A percentile compares a stretch with the other conserved stretches of the same genome.
Conservation (phyloP, 2,113 vertebrate genomes). For the Geococcyx californianus region DNA sequence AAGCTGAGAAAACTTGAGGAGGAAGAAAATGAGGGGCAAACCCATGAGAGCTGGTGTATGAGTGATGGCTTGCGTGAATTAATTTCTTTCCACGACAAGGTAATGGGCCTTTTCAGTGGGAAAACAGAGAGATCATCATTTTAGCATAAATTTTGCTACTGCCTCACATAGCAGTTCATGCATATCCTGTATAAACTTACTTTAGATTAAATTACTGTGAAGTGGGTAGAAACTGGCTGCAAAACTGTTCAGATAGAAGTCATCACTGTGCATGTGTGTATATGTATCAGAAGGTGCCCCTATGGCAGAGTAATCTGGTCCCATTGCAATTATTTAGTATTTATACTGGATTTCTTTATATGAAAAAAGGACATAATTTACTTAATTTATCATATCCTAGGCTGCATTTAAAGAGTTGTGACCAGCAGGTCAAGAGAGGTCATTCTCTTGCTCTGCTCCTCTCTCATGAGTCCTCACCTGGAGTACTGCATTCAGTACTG, state of each 20-base stretch:
- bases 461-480: too few species aligned
- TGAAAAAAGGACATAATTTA: background rate
- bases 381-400: background rate
- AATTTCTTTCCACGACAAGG: background rate
- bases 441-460: too few species aligned
- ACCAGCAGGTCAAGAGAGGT: too few species aligned
- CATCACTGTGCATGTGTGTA: background rate
- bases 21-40: background rate
- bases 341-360: background rate
- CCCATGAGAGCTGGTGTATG: background rate
- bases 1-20: background rate
- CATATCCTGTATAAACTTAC: background rate
- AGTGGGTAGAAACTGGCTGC: background rate
- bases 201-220: background rate
- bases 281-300: background rate
- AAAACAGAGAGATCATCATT: background rate
- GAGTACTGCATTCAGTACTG: too few species aligned
- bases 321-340: background rate
- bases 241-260: background rate
- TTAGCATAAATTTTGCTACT: background rate
- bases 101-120: background rate
- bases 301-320: background rate
- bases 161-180: background rate
- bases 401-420: too few species aligned
- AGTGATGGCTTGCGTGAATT: background rate